These are phyloP conservation scores for Phrynosoma blainvillii DNA, from an alignment of 2,113 vertebrate genomes.

Conservation along the genomic window DNA sequence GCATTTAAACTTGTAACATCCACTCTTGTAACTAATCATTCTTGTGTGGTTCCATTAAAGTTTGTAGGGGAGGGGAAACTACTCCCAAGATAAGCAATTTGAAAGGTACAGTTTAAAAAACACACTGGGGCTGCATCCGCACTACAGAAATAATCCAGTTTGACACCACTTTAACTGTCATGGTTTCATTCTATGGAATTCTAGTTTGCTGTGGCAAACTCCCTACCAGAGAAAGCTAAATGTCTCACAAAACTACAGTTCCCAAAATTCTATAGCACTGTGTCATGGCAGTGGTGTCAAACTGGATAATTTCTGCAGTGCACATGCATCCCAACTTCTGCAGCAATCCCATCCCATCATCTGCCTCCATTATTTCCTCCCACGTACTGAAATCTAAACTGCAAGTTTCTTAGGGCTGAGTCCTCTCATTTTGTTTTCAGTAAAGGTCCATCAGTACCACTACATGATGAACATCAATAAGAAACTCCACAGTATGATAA, in stretches of 20 bases:
- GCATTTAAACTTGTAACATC: background rate
- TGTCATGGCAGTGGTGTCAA: no score
- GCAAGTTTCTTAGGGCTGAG: background rate
- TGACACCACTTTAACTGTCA: no score
- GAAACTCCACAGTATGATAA: background rate
- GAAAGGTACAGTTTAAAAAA: background rate
- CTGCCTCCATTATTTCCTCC: background rate
- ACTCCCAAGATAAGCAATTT: background rate
- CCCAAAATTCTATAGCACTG: no score
- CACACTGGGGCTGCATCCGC: no score
- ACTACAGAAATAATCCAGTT: no score
- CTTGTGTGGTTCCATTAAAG: background rate
- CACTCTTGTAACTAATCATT: background rate
- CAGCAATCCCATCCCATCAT: background rate
- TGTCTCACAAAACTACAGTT: no score
- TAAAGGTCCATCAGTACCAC: background rate
- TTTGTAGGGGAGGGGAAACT: no score
- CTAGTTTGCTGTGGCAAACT: no score
- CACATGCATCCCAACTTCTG: no score
- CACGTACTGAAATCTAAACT: background rate
- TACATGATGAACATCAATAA: background rate
- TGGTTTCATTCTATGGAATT: no score
- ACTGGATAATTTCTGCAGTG: no score
- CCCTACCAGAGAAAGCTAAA: no score
- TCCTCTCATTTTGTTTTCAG: background rate